phyloP scores from a whole-genome alignment of 2,888 invertebrate genomes.

The Sericinus montela region DNA sequence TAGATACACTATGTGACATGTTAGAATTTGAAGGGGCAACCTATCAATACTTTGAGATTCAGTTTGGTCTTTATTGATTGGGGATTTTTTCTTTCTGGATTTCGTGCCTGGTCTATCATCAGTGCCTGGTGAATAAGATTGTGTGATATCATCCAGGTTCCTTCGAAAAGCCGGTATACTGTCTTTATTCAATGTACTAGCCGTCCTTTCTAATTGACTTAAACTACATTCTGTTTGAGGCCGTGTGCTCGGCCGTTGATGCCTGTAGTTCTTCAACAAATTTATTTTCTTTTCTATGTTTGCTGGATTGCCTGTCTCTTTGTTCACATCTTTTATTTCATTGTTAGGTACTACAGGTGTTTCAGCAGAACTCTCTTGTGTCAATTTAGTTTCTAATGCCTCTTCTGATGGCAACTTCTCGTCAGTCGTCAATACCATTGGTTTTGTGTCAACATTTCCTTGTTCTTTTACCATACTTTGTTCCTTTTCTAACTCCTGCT shows the following conservation, averaged over 20 bases:
- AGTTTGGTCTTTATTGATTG: constrained; percentile 45
- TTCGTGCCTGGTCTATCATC: constrained; percentile 54
- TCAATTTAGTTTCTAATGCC: constrained; percentile 47
- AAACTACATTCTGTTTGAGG: constrained; percentile 63
- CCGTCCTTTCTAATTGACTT: constrained; percentile 64
- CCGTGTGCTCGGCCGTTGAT: constrained; percentile 56
- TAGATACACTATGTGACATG: constrained; percentile 71
- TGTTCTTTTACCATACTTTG: constrained; percentile 25
- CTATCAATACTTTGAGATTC: constrained; percentile 47
- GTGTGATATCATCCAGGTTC: constrained; percentile 72
- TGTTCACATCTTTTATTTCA: constrained; percentile 26
- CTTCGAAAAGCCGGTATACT: constrained; percentile 69
- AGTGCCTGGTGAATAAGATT: constrained; percentile 65
- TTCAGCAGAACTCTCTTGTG: constrained; percentile 35
- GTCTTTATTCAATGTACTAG: constrained; percentile 63
- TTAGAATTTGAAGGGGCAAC: constrained; percentile 31
- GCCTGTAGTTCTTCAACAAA: constrained; percentile 70
- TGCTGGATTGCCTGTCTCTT: constrained; percentile 38
- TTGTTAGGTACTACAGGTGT: constrained; percentile 17
- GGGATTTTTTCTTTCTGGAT: constrained; percentile 67
- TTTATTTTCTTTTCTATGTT: constrained; percentile 62
- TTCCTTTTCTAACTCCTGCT: constrained; percentile 4
- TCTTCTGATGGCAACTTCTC: constrained; percentile 67
- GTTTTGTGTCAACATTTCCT: constrained; percentile 29
- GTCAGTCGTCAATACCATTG: constrained; percentile 62